phyloP scores from a whole-genome alignment of 1,140 invertebrate genomes.

The Adelges cooleyi region DNA sequence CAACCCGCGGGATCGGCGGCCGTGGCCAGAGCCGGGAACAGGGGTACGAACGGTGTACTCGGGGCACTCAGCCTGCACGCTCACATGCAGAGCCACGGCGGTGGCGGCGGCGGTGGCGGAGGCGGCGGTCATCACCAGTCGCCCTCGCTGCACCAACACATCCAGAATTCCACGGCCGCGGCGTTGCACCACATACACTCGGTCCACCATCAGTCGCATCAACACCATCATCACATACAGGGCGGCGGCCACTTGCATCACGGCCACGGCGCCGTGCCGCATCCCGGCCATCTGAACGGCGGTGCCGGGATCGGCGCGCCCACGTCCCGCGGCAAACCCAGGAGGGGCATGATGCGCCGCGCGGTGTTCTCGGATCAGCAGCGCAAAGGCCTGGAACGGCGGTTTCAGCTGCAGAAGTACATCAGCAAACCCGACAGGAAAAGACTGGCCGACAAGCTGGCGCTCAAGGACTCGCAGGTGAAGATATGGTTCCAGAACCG shows the following conservation, averaged over 20 bases:
- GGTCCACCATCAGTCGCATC: too few relatives aligned
- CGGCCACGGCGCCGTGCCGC: neutral
- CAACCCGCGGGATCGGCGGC: too few relatives aligned
- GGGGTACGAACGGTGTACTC: too few relatives aligned
- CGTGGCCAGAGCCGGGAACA: too few relatives aligned
- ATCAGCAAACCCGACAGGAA: conserved; percentile 96
- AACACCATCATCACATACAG: too few relatives aligned
- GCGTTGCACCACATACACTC: neutral
- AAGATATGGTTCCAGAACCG: conserved; percentile 96
- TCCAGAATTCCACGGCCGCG: neutral
- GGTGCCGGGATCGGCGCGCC: conserved; percentile 48
- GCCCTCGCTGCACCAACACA: too few relatives aligned
- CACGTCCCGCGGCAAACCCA: conserved; percentile 57
- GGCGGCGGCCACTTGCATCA: neutral
- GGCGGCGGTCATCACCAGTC: too few relatives aligned
- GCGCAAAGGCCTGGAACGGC: conserved; percentile 82
- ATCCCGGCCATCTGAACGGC: conserved; percentile 40
- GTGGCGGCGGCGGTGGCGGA: too few relatives aligned
- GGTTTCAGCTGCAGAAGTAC: conserved; percentile 95
- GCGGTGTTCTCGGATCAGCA: conserved; percentile 90
- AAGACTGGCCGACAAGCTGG: conserved; percentile 89
- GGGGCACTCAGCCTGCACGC: too few relatives aligned
- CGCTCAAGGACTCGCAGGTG: conserved; percentile 90
- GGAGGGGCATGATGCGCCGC: conserved; percentile 86
- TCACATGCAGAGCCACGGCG: too few relatives aligned